Evolutionary conservation across 2,888 invertebrate genomes (phyloP).

Genomic region (Platycnemis pennipes): DNA sequence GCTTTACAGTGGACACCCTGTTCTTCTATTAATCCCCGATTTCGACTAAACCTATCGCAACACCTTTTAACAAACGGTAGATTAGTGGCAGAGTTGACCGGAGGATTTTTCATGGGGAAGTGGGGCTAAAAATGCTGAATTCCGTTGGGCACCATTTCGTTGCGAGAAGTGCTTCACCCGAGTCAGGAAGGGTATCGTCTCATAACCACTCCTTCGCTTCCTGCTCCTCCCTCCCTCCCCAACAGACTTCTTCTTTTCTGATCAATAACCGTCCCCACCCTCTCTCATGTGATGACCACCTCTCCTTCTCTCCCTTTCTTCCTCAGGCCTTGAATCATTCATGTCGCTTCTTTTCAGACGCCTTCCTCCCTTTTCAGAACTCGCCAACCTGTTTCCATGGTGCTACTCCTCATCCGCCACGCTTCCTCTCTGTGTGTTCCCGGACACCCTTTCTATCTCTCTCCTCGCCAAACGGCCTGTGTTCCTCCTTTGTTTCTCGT

Average conservation of each 20-base stretch:
- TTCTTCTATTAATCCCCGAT: no score
- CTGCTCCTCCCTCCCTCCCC: not conserved
- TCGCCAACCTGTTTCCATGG: slow-evolving; percentile 27
- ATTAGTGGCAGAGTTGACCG: no score
- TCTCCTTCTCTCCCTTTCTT: not conserved
- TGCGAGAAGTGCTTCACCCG: no score
- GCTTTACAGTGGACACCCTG: no score
- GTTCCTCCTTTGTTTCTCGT: not conserved
- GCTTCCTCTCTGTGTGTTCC: not conserved
- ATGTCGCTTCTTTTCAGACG: not conserved
- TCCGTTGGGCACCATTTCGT: no score
- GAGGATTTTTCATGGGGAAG: no score
- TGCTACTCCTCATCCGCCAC: not conserved
- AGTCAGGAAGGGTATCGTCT: no score
- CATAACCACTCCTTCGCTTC: no score
- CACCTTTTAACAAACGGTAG: no score
- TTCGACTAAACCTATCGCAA: no score
- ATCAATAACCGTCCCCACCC: slow-evolving; percentile 50
- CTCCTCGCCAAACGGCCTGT: not conserved
- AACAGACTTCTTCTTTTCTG: no score
- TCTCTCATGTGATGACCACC: not conserved
- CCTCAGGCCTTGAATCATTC: slow-evolving; percentile 48
- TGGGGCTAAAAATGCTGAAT: no score
- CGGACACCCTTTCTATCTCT: not conserved
- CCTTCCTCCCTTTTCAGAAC: not conserved